These are phyloP conservation scores for Plebejus anna DNA, from an alignment of 2,888 invertebrate genomes.

Conservation along the genomic window DNA sequence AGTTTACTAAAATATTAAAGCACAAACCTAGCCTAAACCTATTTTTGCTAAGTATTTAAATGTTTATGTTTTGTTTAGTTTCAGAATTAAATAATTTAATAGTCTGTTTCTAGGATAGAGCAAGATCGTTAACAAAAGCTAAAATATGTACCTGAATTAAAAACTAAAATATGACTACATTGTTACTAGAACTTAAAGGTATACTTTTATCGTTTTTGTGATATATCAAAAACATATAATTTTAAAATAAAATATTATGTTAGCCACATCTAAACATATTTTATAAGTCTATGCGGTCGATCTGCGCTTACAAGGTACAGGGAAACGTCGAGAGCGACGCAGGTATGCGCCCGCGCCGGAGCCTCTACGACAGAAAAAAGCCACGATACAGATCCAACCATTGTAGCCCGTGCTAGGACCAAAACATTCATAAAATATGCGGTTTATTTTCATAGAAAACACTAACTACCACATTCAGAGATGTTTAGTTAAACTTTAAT, in stretches of 20 bases:
- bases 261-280: constrained; percentile 45
- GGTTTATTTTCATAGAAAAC: not conserved
- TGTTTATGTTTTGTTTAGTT: not conserved
- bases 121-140: too few relatives aligned
- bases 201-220: too few relatives aligned
- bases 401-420: constrained; percentile 49
- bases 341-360: constrained; percentile 65
- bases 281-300: constrained; percentile 44
- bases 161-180: too few relatives aligned
- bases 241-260: not conserved
- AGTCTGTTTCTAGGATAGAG: too few relatives aligned
- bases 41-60: not conserved
- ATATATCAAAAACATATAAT: not conserved
- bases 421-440: constrained; percentile 33
- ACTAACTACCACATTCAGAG: not conserved
- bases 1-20: too few relatives aligned
- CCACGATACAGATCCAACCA: constrained; percentile 66
- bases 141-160: too few relatives aligned
- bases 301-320: constrained; percentile 62
- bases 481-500: too few relatives aligned
- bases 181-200: too few relatives aligned
- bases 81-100: too few relatives aligned
- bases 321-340: constrained; percentile 62
- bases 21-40: too few relatives aligned
- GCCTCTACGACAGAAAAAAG: constrained; percentile 51